Evolutionary conservation across 1,140 invertebrate species (phyloP).

Genomic region (Drosophila aff.): DNA sequence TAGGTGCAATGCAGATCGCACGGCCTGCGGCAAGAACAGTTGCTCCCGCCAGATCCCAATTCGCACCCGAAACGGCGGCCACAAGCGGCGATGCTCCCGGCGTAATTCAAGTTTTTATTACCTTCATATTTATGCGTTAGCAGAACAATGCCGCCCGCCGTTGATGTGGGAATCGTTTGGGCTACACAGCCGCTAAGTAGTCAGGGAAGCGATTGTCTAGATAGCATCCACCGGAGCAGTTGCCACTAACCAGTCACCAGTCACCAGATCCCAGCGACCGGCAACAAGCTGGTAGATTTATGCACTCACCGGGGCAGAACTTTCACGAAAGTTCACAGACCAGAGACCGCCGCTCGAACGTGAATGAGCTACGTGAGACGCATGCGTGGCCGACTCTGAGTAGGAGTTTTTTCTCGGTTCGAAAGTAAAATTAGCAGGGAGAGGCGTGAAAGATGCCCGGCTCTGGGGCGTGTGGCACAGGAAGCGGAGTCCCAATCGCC

Average conservation of each 20-base stretch:
- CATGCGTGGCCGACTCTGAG: slow-evolving; percentile 55
- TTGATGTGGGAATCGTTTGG: slow-evolving; percentile 57
- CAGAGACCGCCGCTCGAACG: slow-evolving; percentile 20
- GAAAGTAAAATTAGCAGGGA: slow-evolving; percentile 68
- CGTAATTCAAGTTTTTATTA: slow-evolving; percentile 33
- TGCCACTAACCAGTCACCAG: not conserved
- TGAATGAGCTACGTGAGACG: slow-evolving; percentile 63
- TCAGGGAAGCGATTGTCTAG: slow-evolving; percentile 41
- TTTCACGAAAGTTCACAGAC: slow-evolving; percentile 78
- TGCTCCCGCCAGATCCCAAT: not conserved
- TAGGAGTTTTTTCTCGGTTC: slow-evolving; percentile 16
- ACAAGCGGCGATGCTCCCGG: not conserved
- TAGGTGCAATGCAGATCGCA: slow-evolving; percentile 6
- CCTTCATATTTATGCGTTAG: slow-evolving; percentile 36
- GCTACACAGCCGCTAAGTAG: slow-evolving; percentile 56
- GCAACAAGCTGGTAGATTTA: slow-evolving; percentile 54
- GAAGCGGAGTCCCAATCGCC: slow-evolving; percentile 9
- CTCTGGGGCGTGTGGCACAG: slow-evolving; percentile 18
- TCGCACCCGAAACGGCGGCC: slow-evolving; percentile 8
- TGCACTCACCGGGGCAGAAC: slow-evolving; percentile 63
- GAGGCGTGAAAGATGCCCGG: slow-evolving; percentile 54
- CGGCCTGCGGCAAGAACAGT: slow-evolving; percentile 20
- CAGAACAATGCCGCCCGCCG: slow-evolving; percentile 58
- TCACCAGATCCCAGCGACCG: slow-evolving; percentile 7
- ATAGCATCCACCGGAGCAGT: slow-evolving; percentile 23